These are phyloP conservation scores for Parapristionchus giblindavisi DNA, from an alignment of 2,888 invertebrate species.

Conservation along the genomic window DNA sequence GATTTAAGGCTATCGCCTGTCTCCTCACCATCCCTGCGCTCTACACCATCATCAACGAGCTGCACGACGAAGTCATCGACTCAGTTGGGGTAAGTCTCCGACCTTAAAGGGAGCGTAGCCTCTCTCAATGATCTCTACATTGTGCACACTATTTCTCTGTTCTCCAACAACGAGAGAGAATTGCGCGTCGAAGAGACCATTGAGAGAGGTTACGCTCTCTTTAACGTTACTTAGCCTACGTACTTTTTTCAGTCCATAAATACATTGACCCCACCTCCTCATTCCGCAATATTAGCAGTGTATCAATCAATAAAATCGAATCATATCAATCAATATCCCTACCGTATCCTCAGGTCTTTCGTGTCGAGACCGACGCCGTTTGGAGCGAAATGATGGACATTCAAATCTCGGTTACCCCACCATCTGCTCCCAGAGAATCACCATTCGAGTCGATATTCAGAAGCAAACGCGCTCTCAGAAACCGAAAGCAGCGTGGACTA, in stretches of 20 bases:
- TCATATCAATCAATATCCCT: no score
- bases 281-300: no score
- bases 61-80: conserved; percentile 53
- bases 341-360: conserved; percentile 65
- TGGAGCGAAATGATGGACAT: conserved; percentile 68
- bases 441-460: conserved; percentile 67
- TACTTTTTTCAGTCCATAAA: no score
- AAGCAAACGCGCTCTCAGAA: conserved; percentile 52
- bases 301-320: no score
- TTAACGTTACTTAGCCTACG: no score
- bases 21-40: conserved; percentile 64
- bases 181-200: no score
- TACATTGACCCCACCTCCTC: no score
- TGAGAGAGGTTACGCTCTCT: no score
- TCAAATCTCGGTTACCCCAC: conserved; percentile 66
- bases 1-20: conserved; percentile 54
- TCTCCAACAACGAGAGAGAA: no score
- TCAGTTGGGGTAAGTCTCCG: conserved; percentile 31
- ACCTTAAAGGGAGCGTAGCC: no score
- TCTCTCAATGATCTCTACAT: no score
- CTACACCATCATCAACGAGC: conserved; percentile 62
- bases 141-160: no score
- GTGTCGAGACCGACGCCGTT: conserved; percentile 66
- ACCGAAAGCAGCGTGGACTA: conserved; percentile 56
- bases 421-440: conserved; percentile 58